Evolutionary conservation across 2,888 invertebrate species (phyloP).

Genomic region (Opisthograptis luteolata): DNA sequence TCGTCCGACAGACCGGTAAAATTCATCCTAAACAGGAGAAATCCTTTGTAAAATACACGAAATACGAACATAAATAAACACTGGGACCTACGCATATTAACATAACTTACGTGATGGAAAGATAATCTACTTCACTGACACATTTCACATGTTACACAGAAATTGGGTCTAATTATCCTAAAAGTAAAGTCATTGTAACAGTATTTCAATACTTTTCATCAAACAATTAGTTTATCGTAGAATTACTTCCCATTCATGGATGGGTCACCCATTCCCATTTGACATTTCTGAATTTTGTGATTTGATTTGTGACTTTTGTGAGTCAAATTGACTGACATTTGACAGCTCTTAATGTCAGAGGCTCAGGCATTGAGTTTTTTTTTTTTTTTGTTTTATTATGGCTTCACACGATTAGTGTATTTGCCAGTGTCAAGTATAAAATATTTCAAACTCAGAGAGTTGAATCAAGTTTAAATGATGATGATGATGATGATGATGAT

Average conservation of each 20-base stretch:
- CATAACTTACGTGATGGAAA: constrained; percentile 64
- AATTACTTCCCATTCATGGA: constrained; percentile 47
- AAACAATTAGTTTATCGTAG: constrained; percentile 39
- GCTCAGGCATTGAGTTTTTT: too few species aligned
- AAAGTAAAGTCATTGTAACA: constrained; percentile 52
- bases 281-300: too few species aligned
- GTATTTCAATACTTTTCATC: constrained; percentile 49
- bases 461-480: too few species aligned
- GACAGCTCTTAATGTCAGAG: too few species aligned
- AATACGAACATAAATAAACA: constrained; percentile 55
- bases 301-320: too few species aligned
- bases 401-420: too few species aligned
- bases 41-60: constrained; percentile 46
- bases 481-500: too few species aligned
- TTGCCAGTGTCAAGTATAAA: too few species aligned
- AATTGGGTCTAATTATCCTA: constrained; percentile 42
- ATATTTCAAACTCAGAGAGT: too few species aligned
- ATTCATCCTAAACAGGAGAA: constrained; percentile 65
- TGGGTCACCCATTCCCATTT: constrained; percentile 44
- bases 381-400: too few species aligned
- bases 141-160: constrained; percentile 63
- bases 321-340: too few species aligned
- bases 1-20: constrained; percentile 57
- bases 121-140: constrained; percentile 45
- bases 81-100: constrained; percentile 50